Base-by-base conservation (phyloP, 2,113 vertebrate species). In the Pteruthius melanotis region DNA sequence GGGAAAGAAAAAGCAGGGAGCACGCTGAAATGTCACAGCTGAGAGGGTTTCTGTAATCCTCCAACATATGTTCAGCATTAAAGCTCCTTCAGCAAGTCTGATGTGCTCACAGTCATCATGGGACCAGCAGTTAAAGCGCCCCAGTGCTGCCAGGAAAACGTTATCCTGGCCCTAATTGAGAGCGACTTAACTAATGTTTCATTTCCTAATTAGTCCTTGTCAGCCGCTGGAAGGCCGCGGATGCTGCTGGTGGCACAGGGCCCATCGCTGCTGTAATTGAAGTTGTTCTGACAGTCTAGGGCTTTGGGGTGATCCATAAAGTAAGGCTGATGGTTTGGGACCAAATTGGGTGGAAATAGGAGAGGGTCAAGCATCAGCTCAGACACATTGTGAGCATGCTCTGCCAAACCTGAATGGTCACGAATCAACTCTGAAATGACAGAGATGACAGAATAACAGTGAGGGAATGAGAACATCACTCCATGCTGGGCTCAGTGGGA, bases 201-300 rank as follows among this genome's bases (percentile, higher is more conserved):
- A 98, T 97, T 97, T 98, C 97, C 94, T 97, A 95, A 97, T 98
- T 98, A 97, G 96, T 97, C 94, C 96, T 97, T 97, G 90, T 97
- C 97, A 97, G 93, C 91, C 39, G 66, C 96, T 97, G 95, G 96
- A 97, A 97, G 95, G 90, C 96, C 54, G 42, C 3, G 93, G 90
- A 95, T 93, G 82, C 84, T 97, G 87, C 88, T 93, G 81, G 92
- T 97, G 97, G 96, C 97, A 95, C 76, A 10, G 87, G 89, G 96
- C 93, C 96, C 94, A 94, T 96, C 56, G 70, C 87, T 91, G 90
- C 92, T 96, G 88, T 97, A 97, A 95, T 92, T 93, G 84, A 97
- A 97, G 96, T 95, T 94, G 89, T 97, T 97, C 71, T 94, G 93
- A 97, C 81, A 96, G 93, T 92, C 90, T 65, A 59, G 93, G 66